Base-by-base conservation (phyloP, 2,113 vertebrate genomes). In the Rhea pennata region DNA sequence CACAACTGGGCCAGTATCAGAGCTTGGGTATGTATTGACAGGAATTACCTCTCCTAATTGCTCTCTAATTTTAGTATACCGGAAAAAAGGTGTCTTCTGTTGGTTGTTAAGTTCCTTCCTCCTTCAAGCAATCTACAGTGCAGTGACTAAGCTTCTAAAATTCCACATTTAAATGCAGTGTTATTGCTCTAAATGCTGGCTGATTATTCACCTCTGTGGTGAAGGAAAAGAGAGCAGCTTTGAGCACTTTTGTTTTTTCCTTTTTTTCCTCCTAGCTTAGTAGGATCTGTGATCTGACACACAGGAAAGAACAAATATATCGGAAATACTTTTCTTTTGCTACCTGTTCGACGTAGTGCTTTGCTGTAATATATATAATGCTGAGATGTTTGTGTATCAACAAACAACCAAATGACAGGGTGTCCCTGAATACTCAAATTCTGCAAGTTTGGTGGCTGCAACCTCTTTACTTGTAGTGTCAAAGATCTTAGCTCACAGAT, bases 131-230 rank as follows among this genome's bases (percentile, higher is more conserved):
- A 62, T 46, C 54, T 39, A 19, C 39, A 12, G 20, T 1, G 44
- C 46, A 21, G 76, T 0, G 46, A 11, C 79, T 12, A 0, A 54
- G 17, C 23, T 29, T 62, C 67, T 46, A 1, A 61, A 46, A 0
- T 2, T 14, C 66, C 71, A 0, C 2, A 4, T 4, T 36, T 50
- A 8, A 16, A 23, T 0, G 64, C 3, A 27, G 2, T 84, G 69
- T 95, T 96, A 97, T 96, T 97, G 96, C 96, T 97, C 72, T 80
- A 48, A 80, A 44, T 14, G 56, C 84, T 81, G 74, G 58, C 78
- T 71, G 44, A 40, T 61, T 12, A 2, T 36, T 46, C 89, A 39
- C 73, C 53, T 59, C 50, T 42, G 73, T 21, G 31, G n/a, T 8
- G 46, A 82, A 61, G 56, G 62, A 42, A 27, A 39, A 44, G n/a